Percentiles rank a stretch among this genome's conserved stretches.
phyloP scores from a whole-genome alignment of 2,113 vertebrate genomes.

The Rhombomys opimus region DNA sequence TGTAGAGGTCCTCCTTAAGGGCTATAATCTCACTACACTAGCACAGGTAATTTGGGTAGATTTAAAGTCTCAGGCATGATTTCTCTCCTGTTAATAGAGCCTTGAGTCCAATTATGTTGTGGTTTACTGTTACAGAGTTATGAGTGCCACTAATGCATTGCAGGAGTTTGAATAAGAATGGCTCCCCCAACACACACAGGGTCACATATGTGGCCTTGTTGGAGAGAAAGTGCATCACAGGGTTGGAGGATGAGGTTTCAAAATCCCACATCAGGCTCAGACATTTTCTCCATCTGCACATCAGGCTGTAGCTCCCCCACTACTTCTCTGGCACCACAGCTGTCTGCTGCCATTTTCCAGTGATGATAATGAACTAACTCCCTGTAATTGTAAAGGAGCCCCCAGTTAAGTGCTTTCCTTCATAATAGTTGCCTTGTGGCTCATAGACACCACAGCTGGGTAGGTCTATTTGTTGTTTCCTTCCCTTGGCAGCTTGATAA shows the following conservation, averaged over 20 bases:
- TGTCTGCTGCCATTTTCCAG: too few relatives aligned
- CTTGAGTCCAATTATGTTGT: background rate
- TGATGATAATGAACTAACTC: background rate
- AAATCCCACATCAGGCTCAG: background rate
- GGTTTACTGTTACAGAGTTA: background rate
- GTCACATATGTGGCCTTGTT: background rate
- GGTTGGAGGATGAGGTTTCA: background rate
- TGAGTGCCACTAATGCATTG: background rate
- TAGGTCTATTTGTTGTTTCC: background rate
- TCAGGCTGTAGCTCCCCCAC: background rate
- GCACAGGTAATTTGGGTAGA: background rate
- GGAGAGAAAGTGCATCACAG: background rate
- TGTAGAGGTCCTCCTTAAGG: background rate
- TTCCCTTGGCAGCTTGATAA: background rate
- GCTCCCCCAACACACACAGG: background rate
- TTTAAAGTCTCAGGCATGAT: background rate
- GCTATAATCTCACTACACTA: too few relatives aligned
- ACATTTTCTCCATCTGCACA: background rate
- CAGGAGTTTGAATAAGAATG: background rate
- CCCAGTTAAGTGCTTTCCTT: background rate
- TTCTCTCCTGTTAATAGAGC: background rate
- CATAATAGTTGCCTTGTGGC: background rate
- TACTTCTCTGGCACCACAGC: background rate
- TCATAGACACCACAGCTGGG: background rate
- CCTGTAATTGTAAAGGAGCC: background rate